Conservation (phyloP, 2,113 vertebrate genomes). For the Tapirus terrestris region DNA sequence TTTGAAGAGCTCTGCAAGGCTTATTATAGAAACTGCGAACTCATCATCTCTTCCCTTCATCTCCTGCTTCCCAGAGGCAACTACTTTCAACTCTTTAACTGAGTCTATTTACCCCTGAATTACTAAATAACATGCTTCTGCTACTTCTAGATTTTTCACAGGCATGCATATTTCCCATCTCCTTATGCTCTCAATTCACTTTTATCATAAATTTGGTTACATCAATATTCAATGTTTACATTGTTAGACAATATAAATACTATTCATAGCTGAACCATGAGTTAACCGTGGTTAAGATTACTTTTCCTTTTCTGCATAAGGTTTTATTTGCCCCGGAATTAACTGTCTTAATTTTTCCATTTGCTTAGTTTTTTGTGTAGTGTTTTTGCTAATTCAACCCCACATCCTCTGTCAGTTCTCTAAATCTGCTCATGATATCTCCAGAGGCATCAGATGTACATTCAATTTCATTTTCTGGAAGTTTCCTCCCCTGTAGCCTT, state of each 20-base stretch:
- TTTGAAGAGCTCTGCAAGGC: neutral
- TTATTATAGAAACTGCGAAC: neutral
- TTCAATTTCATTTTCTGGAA: neutral
- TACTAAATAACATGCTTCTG: neutral
- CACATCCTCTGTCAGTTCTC: neutral
- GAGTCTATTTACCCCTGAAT: neutral
- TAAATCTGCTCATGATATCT: neutral
- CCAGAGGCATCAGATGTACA: neutral
- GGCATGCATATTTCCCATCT: neutral
- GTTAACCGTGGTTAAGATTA: neutral
- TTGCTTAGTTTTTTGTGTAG: neutral
- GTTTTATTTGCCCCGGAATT: neutral
- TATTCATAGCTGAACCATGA: neutral
- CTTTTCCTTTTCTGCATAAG: neutral
- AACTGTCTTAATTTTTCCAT: neutral
- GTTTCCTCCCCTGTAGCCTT: neutral
- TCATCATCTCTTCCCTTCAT: neutral
- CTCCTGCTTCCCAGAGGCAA: neutral
- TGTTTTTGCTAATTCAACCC: neutral
- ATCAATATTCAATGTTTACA: neutral
- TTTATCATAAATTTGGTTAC: neutral
- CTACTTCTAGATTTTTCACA: neutral
- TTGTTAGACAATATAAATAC: neutral
- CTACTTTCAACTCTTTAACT: neutral
- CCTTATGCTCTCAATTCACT: neutral